Evolutionary conservation across 2,888 invertebrate species (phyloP).

Genomic region (Dusona sp.): DNA sequence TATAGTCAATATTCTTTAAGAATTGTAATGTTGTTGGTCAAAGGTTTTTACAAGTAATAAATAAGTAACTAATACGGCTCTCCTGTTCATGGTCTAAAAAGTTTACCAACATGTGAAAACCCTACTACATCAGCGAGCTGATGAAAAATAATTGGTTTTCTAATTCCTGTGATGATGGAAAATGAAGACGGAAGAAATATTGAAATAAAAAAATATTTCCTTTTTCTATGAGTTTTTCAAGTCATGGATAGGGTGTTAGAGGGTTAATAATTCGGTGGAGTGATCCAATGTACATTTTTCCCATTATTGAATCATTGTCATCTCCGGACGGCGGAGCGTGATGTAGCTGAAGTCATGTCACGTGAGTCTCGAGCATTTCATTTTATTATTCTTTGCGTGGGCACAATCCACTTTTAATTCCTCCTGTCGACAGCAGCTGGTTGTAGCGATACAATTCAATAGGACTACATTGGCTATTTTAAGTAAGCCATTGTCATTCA

Average conservation of each 20-base stretch:
- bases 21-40: too few relatives aligned
- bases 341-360: conserved; percentile 4
- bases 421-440: background rate
- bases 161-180: background rate
- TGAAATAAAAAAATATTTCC: background rate
- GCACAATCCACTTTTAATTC: conserved; percentile 10
- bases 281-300: conserved; percentile 12
- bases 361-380: conserved; percentile 11
- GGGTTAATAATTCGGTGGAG: background rate
- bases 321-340: background rate
- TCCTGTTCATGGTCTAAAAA: background rate
- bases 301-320: conserved; percentile 38
- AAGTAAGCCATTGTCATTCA: conserved; percentile 11
- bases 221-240: background rate
- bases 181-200: background rate
- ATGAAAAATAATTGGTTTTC: background rate
- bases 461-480: background rate
- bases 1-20: too few relatives aligned
- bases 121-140: background rate
- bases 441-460: conserved; percentile 14
- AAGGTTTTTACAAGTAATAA: too few relatives aligned
- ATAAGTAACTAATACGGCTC: too few relatives aligned
- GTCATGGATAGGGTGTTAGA: background rate
- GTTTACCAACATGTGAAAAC: background rate
- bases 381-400: conserved; percentile 22